These are phyloP conservation scores for Pristionchus entomophagus DNA, from an alignment of 2,888 invertebrate genomes.

Conservation along the genomic window DNA sequence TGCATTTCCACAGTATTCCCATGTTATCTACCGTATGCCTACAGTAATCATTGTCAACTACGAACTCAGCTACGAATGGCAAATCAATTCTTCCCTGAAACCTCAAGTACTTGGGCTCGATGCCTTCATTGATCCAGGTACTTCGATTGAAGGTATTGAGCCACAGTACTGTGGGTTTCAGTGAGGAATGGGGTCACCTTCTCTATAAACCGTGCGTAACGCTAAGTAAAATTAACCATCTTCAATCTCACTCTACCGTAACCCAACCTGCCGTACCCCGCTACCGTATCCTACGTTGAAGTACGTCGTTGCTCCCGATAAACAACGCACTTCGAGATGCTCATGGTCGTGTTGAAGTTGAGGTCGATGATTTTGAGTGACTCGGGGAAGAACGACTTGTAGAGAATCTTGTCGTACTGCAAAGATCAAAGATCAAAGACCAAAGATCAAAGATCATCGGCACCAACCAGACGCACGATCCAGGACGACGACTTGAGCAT, in stretches of 20 bases:
- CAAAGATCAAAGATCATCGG: not conserved
- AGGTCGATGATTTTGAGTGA: not conserved
- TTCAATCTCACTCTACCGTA: no score
- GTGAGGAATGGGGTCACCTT: no score
- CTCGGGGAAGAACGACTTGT: not conserved
- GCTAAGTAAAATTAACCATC: no score
- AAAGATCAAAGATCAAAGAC: not conserved
- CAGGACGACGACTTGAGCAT: not conserved
- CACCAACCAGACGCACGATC: not conserved
- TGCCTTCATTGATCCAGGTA: no score
- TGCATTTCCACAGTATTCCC: no score
- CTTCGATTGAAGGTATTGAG: no score
- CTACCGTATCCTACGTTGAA: no score
- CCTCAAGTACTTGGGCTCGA: no score
- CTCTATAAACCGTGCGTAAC: no score
- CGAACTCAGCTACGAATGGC: not conserved
- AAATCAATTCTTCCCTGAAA: not conserved
- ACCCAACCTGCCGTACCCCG: no score
- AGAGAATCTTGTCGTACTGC: not conserved
- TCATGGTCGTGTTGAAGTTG: not conserved
- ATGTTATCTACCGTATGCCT: not conserved
- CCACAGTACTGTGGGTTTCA: no score
- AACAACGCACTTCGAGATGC: not conserved
- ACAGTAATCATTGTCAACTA: not conserved
- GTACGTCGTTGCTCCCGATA: not conserved